Base-by-base conservation (phyloP, 2,113 vertebrate species). In the Oreochromis tanganicae region DNA sequence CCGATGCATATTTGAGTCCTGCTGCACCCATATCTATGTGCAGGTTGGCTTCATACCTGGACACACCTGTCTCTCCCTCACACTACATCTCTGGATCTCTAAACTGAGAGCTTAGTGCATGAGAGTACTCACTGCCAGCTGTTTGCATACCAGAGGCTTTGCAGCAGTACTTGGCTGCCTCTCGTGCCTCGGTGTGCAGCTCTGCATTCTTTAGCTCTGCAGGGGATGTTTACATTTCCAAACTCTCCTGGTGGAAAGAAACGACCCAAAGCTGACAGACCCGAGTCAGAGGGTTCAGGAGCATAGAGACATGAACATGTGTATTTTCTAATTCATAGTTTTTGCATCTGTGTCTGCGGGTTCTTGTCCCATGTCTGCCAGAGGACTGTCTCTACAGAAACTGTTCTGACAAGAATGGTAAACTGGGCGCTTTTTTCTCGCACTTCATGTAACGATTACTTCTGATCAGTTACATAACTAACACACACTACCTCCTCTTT, bases 161-260 rank as follows among this genome's bases (percentile, higher is more conserved):
- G 82, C 81, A 81, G 78, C 41, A 54, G 66, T 29, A 32, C 66
- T 88, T 55, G 88, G 86, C 81, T n/a, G 36, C 73, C 82, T 80
- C 41, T 71, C 7, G 32, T 63, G 54, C 81, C 63, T 66, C 80
- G 4, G 55, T 48, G 27, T 81, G 86, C 87, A 32, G 71, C 84
- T 82, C 68, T 73, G 52, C 87, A 89, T 87, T 91, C 83, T 86
- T 86, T 29, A 9, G 59, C 87, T 52, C 85, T 56, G 43, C 24
- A 16, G 89, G 87, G 81, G 88, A 88, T 92, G 89, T 91, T 91
- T 87, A 89, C 89, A 87, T 91, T 92, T 88, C 85, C 80, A 73
- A 88, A 83, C 80, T 79, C 82, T 88, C 75, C 86, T 21, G 63
- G 81, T 80, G 84, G 86, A 89, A 87, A 85, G 50, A 46, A 55